Base-by-base conservation (phyloP, 2,888 invertebrate species). In the Hyles lineata region DNA sequence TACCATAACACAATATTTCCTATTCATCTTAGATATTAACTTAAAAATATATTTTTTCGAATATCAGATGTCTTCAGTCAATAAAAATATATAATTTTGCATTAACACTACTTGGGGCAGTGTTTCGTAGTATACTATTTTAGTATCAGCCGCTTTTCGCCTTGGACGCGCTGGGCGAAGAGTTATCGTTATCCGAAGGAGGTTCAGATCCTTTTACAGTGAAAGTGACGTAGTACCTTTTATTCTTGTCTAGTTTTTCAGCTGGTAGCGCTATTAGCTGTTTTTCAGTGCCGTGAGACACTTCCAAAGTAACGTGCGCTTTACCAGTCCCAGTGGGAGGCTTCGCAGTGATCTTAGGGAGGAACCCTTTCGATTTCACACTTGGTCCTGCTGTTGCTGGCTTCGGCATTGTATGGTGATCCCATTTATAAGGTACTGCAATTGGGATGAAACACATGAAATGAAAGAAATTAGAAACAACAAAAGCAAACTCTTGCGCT, bases 191-290 rank as follows among this genome's bases (percentile, higher is more conserved):
- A 69, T 96, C 96, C 0, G 94, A 93, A n/a, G 95, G 93, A 43
- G 94, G 94, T 74, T 95, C 95, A 4, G 96, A 96, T 71, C 97
- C 97, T 89, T 97, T 97, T 5, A 98, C 98, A 50, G 98, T 98
- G 87, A 98, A 98, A 70, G 98, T 98, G 75, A 98, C 98, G 89
- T 98, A 98, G 92, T 98, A 98, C 86, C 98, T 96, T 91, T 98
- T 98, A 87, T 97, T 98, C 86, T 97, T 97, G 89, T 98, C 98
- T 82, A 98, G 92, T 87, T 96, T 96, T 85, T 98, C 98, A 25
- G 98, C 97, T 72, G 98, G 98, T 89, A 98, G 95, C 82, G 98
- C 97, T 86, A 98, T 98, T 78, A 98, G 95, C 89, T 98, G 98
- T 86, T 97, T 97, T 85, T 97, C 97, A 73, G 96, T 96, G 61